Evolutionary conservation across 2,888 invertebrate species (phyloP), one percentile per base, ranked within the genome.

Genomic region (Geophilus truncorum): DNA sequence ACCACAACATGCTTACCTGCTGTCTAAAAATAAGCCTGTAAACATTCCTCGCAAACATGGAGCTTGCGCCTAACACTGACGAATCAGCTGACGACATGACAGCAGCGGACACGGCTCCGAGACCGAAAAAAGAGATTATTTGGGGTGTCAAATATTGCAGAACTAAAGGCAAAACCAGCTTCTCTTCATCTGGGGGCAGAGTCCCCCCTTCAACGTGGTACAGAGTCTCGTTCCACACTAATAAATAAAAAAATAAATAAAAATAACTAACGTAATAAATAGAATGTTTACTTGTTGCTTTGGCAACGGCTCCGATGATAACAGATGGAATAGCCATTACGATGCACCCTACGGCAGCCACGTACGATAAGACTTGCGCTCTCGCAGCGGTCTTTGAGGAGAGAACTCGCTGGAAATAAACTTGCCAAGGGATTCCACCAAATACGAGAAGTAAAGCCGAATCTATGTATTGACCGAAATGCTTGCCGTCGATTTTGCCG

Each of bases 81-180:
- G 98, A 98, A 88, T 99, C 98, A 0, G 98, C 98, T 0, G 98
- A 98, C 45, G 98, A 98, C 98, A 99, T 99, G 83, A 99, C 98
- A 23, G 98, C 98, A 0, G 98, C 99, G 0, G 98, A 98, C 7
- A 99, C 97, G 7, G 98, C 98, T 0, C 99, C 99, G 83, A 99
- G 91, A 7, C 98, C 98, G 86, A 99, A 94, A 90, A 99, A 98
- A 2, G 98, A 95, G 30, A 99, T 95, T 88, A 94, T 94, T 87
- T 94, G 92, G 0, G 98, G 98, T 9, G 98, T 98, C 80, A 99
- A 90, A 87, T 97, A 95, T 88, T 98, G 98, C 85, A 98, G 90
- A 77, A 98, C 98, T 91, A 99, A 92, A 76, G 98, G 98, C 84
- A 99, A 90, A 84, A 99, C 96, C 93, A 98, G 94, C 85, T 95